A percentile compares a stretch with the other conserved stretches of the same genome.
Evolutionary conservation across 2,888 invertebrate genomes (phyloP).

Genomic region (Alviniconcha strummeri): DNA sequence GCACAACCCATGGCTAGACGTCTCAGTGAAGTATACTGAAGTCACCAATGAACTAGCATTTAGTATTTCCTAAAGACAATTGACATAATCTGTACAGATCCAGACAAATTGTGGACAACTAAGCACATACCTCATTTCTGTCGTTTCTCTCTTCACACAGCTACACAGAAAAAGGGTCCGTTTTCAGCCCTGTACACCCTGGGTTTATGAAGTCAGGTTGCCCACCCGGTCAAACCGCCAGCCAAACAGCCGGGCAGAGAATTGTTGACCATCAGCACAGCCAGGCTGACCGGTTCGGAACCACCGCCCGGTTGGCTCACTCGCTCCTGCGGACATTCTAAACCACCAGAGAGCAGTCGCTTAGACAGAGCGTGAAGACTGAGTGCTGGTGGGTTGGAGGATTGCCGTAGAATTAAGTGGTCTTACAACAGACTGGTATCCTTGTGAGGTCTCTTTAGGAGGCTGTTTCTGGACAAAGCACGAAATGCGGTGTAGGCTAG

Average conservation of each 20-base stretch:
- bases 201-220: neutral
- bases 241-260: neutral
- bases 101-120: too few species aligned
- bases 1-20: too few species aligned
- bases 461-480: too few species aligned
- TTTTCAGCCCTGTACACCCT: neutral
- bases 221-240: neutral
- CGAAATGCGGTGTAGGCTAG: too few species aligned
- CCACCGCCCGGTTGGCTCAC: neutral
- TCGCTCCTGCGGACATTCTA: too few species aligned
- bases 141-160: neutral
- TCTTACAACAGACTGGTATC: too few species aligned
- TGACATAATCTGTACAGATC: neutral
- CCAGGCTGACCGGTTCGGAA: neutral
- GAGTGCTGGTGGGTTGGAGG: too few species aligned
- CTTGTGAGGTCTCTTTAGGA: too few species aligned
- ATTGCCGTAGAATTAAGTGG: too few species aligned
- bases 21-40: too few species aligned
- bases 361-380: too few species aligned
- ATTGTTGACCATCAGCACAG: neutral
- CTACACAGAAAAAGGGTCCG: neutral
- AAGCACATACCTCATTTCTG: neutral
- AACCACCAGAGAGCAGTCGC: too few species aligned
- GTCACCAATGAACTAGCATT: neutral
- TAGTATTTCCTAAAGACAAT: neutral